Conservation (phyloP, 2,113 vertebrate species). For the Puntigrus tetrazona region DNA sequence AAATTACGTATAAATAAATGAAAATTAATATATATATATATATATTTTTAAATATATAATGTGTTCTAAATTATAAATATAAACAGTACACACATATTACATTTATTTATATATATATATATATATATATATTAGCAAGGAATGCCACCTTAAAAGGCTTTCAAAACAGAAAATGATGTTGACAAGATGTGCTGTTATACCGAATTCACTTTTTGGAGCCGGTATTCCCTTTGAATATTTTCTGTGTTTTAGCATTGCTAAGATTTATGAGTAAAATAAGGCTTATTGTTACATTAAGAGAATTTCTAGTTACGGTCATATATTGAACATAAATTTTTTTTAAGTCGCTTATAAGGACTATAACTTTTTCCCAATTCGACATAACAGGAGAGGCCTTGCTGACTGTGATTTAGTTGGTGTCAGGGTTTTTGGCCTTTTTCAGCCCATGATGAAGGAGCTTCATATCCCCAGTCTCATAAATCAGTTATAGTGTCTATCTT, state of each 20-base stretch:
- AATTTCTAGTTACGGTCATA: not conserved
- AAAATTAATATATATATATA: no score
- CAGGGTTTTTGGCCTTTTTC: not conserved
- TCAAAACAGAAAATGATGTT: not conserved
- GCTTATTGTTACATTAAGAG: not conserved
- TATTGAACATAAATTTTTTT: not conserved
- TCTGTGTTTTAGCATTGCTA: not conserved
- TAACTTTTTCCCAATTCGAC: not conserved
- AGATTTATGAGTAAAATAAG: not conserved
- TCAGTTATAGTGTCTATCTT: not conserved
- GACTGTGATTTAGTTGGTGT: not conserved
- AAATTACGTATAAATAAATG: no score
- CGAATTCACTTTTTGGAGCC: not conserved
- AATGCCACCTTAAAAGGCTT: not conserved
- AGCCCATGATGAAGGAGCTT: not conserved
- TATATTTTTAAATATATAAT: no score
- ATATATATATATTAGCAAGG: not conserved
- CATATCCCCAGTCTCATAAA: not conserved
- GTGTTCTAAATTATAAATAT: no score
- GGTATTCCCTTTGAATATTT: not conserved
- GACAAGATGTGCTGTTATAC: not conserved
- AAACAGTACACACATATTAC: no score
- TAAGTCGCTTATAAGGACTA: not conserved
- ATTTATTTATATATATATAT: no score
- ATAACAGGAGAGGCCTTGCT: not conserved